Base-by-base conservation (phyloP, 2,113 vertebrate genomes). In the Cepphus grylle region DNA sequence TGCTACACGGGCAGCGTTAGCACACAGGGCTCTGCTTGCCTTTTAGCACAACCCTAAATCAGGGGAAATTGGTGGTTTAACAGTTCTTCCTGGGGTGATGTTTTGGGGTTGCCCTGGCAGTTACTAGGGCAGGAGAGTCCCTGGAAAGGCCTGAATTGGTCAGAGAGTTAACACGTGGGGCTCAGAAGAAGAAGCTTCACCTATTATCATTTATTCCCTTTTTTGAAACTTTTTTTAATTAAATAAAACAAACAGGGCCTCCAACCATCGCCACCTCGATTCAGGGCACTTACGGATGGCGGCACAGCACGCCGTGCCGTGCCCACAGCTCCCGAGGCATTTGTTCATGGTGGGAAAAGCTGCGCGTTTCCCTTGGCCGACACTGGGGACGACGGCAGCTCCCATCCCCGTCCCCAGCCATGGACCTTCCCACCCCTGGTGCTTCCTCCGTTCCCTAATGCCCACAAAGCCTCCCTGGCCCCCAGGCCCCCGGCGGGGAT, bases 381-480 rank as follows among this genome's bases (percentile, higher is more conserved):
- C 62, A 20, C 5, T 0, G 7, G n/a, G 50, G 18, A 49, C 2
- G 21, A 3, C 4, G 3, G 26, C 17, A 7, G 2, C 25, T 34
- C 11, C 49, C 1, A 8, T 13, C 15, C 53, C 70, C 76, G 19
- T 3, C 6, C 16, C n/a, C 1, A 2, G 4, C 5, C 1, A 0
- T 0, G 9, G 4, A 11, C 47, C 18, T 22, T 11, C 56, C 42
- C n/a, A 1, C 6, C 66, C 16, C 2, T 0, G 38, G 8, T 3
- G 38, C 63, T 15, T 23, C 61, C 34, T 36, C 6, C 40, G 11
- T 21, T 6, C n/a, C 36, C 8, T 4, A 13, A 1, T 1, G 21
- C 36, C 22, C 71, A 17, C 79, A 66, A 32, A 65, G 26, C 72
- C 86, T 7, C 19, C 22, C 3, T 9, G 6, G 22, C 27, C 43